Base-by-base conservation (phyloP, 2,797 vertebrate species). In the Crocodylus rhombifer region DNA sequence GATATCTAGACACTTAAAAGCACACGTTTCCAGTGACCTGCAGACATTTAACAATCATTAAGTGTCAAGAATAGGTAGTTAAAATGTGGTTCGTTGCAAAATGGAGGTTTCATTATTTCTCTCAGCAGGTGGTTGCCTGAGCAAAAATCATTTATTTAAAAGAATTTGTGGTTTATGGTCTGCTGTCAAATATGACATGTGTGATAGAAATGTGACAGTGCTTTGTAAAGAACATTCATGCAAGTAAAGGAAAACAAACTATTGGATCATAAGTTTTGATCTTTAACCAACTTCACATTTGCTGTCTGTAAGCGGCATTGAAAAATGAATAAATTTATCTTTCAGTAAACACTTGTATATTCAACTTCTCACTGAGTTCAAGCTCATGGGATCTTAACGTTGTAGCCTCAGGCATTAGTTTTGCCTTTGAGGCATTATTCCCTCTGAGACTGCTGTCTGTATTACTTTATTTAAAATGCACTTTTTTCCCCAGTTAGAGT, bases 231-330 rank as follows among this genome's bases (percentile, higher is more conserved):
- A 92, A 92, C 89, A 77, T 42, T 64, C 94, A 78, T 91, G 86
- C 86, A 95, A 88, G 81, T 90, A 94, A 91, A 93, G 95, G 91
- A 95, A 95, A 94, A 96, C 95, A 91, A 97, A 92, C 57, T 82
- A 0, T 18, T 83, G 62, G 84, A 58, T 26, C 83, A 58, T 74
- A 82, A 63, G 20, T 28, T 79, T 60, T 88, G 55, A 13, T 67
- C 20, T 87, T 77, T 61, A 94, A 74, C 84, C 21, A 4, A 61
- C 75, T 87, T 89, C 57, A 62, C 85, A 78, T 90, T 65, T 67
- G 7, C 56, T 86, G 81, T 91, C 71, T 93, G 61, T 63, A 75
- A 83, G 57, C 89, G 92, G 65, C 25, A 61, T 3, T 75, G 16
- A 4, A 75, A 20, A 42, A 75, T 25, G 64, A 84, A 80, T 30